These are phyloP conservation scores for Taurulus bubalis DNA, from an alignment of 2,113 vertebrate genomes.

Conservation along the genomic window DNA sequence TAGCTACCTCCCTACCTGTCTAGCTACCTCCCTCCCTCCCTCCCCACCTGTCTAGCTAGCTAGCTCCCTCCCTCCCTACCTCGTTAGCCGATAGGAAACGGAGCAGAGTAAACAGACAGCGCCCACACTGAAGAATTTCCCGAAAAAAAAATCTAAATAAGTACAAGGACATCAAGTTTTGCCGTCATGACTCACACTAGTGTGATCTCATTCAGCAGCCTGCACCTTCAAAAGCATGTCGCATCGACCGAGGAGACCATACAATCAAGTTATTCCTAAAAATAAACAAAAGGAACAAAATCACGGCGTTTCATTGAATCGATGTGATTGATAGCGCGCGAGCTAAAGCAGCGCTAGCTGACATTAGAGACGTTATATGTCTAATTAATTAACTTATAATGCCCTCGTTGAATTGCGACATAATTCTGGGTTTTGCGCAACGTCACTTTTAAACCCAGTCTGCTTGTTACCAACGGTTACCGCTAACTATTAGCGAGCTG, in stretches of 20 bases:
- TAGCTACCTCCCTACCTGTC: too few relatives aligned
- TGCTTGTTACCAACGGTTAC: not conserved
- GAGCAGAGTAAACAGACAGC: conserved; percentile 50
- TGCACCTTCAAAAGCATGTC: too few relatives aligned
- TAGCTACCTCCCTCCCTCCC: too few relatives aligned
- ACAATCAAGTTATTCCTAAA: not conserved
- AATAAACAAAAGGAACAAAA: conserved; percentile 27
- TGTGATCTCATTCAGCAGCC: not conserved
- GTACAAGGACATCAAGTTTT: conserved; percentile 2
- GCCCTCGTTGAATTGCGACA: too few relatives aligned
- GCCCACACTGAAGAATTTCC: conserved; percentile 41
- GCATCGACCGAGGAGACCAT: not conserved
- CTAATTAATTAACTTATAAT: too few relatives aligned
- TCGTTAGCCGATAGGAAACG: too few relatives aligned
- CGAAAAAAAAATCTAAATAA: conserved; percentile 2
- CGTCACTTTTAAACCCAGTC: too few relatives aligned
- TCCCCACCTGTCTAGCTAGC: too few relatives aligned
- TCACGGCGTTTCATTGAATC: conserved; percentile 44
- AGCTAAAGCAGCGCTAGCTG: conserved; percentile 52
- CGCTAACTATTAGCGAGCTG: conserved; percentile 46
- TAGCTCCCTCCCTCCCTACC: too few relatives aligned
- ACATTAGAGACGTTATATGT: not conserved
- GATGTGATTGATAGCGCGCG: conserved; percentile 27
- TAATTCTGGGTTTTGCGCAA: too few relatives aligned
- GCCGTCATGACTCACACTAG: not conserved